Percentiles rank a stretch among this genome's conserved stretches.
phyloP scores from a whole-genome alignment of 2,797 vertebrate species.

The Mus spretus region DNA sequence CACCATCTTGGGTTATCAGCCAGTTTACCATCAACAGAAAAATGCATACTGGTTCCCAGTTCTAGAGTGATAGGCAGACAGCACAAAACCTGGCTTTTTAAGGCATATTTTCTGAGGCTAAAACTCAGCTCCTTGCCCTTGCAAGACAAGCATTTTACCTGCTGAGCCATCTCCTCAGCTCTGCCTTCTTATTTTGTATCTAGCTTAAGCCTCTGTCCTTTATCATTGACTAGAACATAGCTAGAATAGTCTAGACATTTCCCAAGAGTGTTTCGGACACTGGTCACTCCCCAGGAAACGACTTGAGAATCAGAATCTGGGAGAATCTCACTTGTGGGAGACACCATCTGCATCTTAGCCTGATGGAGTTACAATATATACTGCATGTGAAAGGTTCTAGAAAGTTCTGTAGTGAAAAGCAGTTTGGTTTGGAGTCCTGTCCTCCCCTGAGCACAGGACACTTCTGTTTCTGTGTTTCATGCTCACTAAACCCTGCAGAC shows the following conservation, averaged over 20 bases:
- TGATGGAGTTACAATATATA: background rate
- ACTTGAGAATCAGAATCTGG: background rate
- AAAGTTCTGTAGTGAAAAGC: background rate
- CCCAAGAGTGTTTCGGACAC: background rate
- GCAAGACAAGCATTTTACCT: background rate
- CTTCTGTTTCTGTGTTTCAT: rapidly evolving
- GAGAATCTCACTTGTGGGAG: background rate
- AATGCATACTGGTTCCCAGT: background rate
- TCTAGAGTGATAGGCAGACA: background rate
- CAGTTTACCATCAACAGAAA: background rate
- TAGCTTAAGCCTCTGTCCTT: background rate
- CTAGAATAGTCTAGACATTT: background rate
- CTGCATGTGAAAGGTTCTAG: background rate
- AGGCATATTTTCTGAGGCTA: background rate
- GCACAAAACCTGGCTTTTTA: background rate
- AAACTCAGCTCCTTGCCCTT: background rate
- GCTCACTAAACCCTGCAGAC: background rate
- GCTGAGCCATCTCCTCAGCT: background rate
- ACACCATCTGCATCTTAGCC: background rate
- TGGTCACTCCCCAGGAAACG: background rate
- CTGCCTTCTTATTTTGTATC: background rate
- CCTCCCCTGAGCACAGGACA: background rate
- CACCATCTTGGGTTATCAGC: background rate
- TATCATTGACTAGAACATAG: background rate
- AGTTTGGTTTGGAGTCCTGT: slow-evolving; percentile 1